These are phyloP conservation scores for Monopis laevigella DNA, from an alignment of 2,888 invertebrate genomes.

Conservation along the genomic window DNA sequence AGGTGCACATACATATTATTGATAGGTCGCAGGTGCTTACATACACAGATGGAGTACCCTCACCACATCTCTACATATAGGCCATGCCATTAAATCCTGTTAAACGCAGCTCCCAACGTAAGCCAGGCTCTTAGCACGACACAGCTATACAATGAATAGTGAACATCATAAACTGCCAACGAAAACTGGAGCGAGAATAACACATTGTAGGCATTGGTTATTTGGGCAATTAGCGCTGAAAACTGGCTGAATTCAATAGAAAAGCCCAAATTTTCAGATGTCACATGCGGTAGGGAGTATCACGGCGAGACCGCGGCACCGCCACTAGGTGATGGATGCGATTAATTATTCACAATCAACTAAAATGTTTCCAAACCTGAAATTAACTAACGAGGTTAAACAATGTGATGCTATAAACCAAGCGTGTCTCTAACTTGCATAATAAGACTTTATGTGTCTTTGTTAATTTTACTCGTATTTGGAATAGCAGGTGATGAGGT, in stretches of 20 bases:
- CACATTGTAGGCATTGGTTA: constrained; percentile 3
- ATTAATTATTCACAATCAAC: constrained; percentile 12
- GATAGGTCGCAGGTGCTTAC: constrained; percentile 7
- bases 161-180: constrained; percentile 5
- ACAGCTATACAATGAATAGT: constrained; percentile 2
- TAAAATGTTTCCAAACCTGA: constrained; percentile 11
- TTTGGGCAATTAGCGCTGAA: constrained; percentile 3
- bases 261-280: constrained; percentile 7
- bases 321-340: constrained; percentile 5
- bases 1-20: not conserved
- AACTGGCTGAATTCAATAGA: constrained; percentile 5
- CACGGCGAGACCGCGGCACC: not conserved
- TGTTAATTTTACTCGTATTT: too few species aligned
- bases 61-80: not conserved
- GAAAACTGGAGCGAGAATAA: not conserved
- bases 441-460: too few species aligned
- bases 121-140: constrained; percentile 2
- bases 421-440: too few species aligned
- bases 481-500: too few species aligned
- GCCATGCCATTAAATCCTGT: constrained; percentile 5
- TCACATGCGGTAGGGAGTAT: constrained; percentile 2
- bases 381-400: constrained; percentile 10
- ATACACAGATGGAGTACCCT: not conserved
- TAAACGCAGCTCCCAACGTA: constrained; percentile 5
- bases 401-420: too few species aligned